A percentile compares a stretch with the other conserved stretches of the same genome.
Conservation (phyloP, 2,113 vertebrate genomes). For the Tragelaphus imberbis region DNA sequence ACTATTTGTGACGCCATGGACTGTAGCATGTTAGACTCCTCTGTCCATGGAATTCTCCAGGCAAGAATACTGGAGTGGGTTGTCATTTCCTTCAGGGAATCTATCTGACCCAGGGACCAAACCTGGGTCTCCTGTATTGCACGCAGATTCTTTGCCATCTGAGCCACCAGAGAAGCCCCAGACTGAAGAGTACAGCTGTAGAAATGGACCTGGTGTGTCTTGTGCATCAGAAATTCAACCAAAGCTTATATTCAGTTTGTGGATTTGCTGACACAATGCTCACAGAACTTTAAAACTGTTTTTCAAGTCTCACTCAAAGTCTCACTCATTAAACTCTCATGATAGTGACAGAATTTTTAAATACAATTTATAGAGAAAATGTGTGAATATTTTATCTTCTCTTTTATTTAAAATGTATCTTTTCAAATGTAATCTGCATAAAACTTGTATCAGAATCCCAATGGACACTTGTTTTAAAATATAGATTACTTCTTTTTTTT, state of each 20-base stretch:
- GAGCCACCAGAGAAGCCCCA: background rate
- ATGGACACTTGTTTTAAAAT: background rate
- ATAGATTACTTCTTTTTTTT: background rate
- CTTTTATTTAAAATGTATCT: background rate
- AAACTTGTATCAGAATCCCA: background rate
- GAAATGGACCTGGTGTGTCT: background rate
- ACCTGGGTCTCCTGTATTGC: background rate
- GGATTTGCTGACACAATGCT: background rate
- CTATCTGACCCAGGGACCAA: background rate
- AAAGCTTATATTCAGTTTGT: background rate
- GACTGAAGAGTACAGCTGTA: background rate
- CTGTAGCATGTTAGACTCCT: background rate
- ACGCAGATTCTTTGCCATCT: background rate
- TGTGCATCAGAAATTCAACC: background rate
- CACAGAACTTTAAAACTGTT: background rate
- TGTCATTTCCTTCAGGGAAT: background rate
- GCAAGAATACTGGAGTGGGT: background rate
- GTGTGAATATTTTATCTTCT: background rate
- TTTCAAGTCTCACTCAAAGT: background rate
- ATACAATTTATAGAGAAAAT: background rate
- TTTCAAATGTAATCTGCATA: background rate
- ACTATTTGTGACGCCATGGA: fast-evolving
- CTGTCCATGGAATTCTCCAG: background rate
- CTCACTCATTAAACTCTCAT: background rate
- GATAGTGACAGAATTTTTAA: background rate